Percentiles rank a stretch among this genome's conserved stretches.
These are phyloP conservation scores for Sitodiplosis mosellana DNA, from an alignment of 1,140 invertebrate genomes.

Conservation along the genomic window DNA sequence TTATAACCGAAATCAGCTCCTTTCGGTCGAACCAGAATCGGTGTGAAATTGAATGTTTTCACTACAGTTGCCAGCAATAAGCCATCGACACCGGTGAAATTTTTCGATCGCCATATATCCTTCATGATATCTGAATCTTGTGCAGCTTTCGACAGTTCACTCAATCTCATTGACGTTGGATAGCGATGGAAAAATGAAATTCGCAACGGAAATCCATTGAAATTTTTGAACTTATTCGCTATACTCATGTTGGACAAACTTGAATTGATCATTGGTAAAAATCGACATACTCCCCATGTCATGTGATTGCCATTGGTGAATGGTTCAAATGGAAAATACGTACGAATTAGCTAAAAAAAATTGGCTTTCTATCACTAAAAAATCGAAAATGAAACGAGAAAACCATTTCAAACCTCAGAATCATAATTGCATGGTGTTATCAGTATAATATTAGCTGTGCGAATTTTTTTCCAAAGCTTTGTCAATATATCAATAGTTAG, in stretches of 20 bases:
- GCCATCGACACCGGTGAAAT: slow-evolving; percentile 16
- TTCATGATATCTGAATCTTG: slow-evolving; percentile 5
- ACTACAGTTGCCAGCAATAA: slow-evolving; percentile 16
- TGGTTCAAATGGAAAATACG: too few species aligned
- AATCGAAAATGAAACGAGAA: too few species aligned
- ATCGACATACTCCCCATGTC: too few species aligned
- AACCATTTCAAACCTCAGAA: too few species aligned
- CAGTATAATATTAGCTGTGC: not conserved
- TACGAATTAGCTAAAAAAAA: too few species aligned
- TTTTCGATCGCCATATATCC: slow-evolving; percentile 3
- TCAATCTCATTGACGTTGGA: slow-evolving; percentile 11
- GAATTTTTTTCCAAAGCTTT: slow-evolving; percentile 1
- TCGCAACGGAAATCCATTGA: slow-evolving; percentile 17
- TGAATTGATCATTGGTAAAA: too few species aligned
- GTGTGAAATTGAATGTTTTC: slow-evolving; percentile 20
- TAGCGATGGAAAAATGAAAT: slow-evolving; percentile 16
- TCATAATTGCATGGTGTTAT: not conserved
- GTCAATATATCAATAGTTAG: not conserved
- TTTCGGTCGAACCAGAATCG: slow-evolving; percentile 8
- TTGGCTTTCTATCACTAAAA: too few species aligned
- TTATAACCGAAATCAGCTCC: slow-evolving; percentile 13
- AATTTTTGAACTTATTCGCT: slow-evolving; percentile 8
- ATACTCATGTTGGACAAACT: not conserved
- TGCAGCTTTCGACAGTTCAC: slow-evolving; percentile 3
- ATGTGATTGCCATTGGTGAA: too few species aligned